Percentiles rank a stretch among this genome's conserved stretches.
phyloP scores from a whole-genome alignment of 1,140 invertebrate species.

The Procambarus virginalis region DNA sequence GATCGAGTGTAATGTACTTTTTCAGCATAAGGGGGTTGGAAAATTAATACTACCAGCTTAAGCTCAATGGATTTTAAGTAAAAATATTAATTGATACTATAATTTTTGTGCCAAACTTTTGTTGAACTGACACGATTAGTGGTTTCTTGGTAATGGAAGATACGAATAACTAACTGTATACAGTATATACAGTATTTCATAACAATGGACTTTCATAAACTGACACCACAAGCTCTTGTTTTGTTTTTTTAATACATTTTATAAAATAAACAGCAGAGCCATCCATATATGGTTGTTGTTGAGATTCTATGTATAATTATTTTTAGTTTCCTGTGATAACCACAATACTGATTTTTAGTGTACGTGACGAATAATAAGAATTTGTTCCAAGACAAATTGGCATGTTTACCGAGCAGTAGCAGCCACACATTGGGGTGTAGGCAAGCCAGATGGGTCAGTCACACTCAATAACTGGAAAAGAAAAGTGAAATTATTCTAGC shows the following conservation, averaged over 20 bases:
- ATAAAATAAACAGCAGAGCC: too few relatives aligned
- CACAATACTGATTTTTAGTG: not conserved
- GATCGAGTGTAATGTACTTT: not conserved
- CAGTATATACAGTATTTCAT: too few relatives aligned
- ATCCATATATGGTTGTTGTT: not conserved
- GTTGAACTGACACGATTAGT: too few relatives aligned
- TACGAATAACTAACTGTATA: too few relatives aligned
- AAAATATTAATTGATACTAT: too few relatives aligned
- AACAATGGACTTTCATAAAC: too few relatives aligned
- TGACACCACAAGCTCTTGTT: too few relatives aligned
- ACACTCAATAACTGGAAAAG: not conserved
- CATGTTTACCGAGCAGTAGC: not conserved
- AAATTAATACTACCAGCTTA: too few relatives aligned
- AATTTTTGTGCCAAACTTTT: not conserved
- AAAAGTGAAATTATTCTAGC: not conserved
- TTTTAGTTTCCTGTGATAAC: not conserved
- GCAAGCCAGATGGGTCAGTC: not conserved
- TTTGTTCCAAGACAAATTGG: too few relatives aligned
- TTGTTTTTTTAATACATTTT: too few relatives aligned
- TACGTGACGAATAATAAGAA: not conserved
- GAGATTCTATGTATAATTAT: not conserved
- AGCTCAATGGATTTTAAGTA: too few relatives aligned
- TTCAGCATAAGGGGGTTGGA: not conserved
- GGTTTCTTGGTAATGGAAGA: too few relatives aligned
- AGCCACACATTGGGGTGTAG: not conserved